Conservation (phyloP, 2,888 invertebrate species). For the Philereme vetulata region DNA sequence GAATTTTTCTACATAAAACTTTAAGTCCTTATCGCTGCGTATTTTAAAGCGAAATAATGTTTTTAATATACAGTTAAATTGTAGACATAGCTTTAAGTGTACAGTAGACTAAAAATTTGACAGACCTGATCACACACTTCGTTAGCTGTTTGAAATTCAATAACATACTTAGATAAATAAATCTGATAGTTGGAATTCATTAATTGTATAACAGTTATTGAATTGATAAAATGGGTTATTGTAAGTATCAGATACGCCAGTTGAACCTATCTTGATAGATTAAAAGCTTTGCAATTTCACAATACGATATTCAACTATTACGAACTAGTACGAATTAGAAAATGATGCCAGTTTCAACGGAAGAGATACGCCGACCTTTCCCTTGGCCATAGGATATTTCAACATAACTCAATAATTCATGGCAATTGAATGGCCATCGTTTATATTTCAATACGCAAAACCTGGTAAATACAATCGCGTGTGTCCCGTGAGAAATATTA, state of each 20-base stretch:
- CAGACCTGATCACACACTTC: background rate
- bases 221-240: slow-evolving; percentile 21
- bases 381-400: slow-evolving; percentile 27
- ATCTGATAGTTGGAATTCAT: slow-evolving; percentile 22
- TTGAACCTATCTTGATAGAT: slow-evolving; percentile 10
- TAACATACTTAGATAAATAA: slow-evolving; percentile 16
- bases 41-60: too few relatives aligned
- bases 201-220: slow-evolving; percentile 27
- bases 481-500: slow-evolving; percentile 55
- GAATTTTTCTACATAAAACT: too few relatives aligned
- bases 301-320: background rate
- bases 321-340: too few relatives aligned
- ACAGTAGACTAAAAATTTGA: too few relatives aligned
- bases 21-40: too few relatives aligned
- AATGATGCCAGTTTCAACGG: background rate
- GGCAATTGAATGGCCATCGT: slow-evolving; percentile 43
- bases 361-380: slow-evolving; percentile 16
- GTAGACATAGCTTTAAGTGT: too few relatives aligned
- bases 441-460: slow-evolving; percentile 42
- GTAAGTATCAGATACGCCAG: slow-evolving; percentile 10
- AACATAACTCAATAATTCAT: slow-evolving; percentile 42
- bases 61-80: too few relatives aligned
- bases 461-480: slow-evolving; percentile 39
- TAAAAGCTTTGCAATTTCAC: slow-evolving; percentile 3
- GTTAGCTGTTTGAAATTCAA: background rate